A percentile compares a stretch with the other conserved stretches of the same genome.
phyloP scores from a whole-genome alignment of 64 coral and sea anemone genomes.

The Pocillopora verrucosa region DNA sequence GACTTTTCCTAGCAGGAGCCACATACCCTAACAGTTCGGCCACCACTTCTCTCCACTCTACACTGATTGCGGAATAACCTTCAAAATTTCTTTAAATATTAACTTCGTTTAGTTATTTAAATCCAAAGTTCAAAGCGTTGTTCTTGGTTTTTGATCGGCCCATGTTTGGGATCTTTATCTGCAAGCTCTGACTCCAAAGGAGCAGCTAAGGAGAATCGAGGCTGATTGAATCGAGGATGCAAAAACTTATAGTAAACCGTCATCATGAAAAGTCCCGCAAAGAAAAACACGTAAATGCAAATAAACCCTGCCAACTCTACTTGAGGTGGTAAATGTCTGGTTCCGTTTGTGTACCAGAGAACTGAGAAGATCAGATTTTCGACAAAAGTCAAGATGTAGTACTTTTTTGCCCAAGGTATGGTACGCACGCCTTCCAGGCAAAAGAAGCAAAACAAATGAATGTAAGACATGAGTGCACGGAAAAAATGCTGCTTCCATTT shows the following conservation, averaged over 20 bases:
- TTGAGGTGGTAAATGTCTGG: constrained; percentile 40
- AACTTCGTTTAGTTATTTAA: not conserved
- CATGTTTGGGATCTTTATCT: not conserved
- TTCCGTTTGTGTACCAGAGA: constrained; percentile 72
- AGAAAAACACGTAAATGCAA: constrained; percentile 67
- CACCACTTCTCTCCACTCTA: no score
- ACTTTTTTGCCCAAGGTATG: constrained; percentile 65
- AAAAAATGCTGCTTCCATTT: constrained; percentile 64
- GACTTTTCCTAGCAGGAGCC: no score
- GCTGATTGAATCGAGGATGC: constrained; percentile 73
- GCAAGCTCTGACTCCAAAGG: constrained; percentile 29
- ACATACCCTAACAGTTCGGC: no score
- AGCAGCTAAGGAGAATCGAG: constrained; percentile 32
- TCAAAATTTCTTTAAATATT: not conserved
- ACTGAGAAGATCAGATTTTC: constrained; percentile 69
- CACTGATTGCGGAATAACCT: no score
- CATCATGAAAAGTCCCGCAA: constrained; percentile 69
- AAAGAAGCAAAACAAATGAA: constrained; percentile 91
- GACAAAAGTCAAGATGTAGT: constrained; percentile 57
- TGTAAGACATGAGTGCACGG: constrained; percentile 70
- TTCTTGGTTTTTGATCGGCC: not conserved
- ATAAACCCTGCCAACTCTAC: constrained; percentile 76
- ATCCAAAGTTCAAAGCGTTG: constrained; percentile 25
- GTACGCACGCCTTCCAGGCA: constrained; percentile 60
- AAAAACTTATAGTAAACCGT: constrained; percentile 67